Conservation (phyloP, 2,113 vertebrate species). For the Eulemur macaco region DNA sequence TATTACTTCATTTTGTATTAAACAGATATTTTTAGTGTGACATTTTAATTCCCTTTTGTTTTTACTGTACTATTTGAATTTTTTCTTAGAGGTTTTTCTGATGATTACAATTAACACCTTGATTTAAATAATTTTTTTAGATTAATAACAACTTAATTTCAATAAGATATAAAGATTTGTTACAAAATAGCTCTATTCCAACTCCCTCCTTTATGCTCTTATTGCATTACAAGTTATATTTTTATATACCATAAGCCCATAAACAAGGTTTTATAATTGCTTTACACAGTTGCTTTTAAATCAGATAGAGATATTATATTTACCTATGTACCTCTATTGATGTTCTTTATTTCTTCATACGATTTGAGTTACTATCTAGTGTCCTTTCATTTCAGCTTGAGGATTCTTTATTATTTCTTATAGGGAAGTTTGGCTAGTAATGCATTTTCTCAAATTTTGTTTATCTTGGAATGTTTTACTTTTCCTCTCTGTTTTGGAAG, state of each 20-base stretch:
- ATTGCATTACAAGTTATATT: background rate
- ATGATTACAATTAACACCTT: background rate
- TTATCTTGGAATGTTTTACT: background rate
- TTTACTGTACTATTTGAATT: background rate
- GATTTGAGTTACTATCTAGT: background rate
- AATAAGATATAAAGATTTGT: background rate
- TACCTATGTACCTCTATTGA: background rate
- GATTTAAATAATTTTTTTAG: background rate
- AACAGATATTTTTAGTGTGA: background rate
- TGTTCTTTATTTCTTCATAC: background rate
- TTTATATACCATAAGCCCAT: background rate
- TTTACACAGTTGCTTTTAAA: background rate
- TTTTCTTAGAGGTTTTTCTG: background rate
- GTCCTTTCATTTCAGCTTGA: background rate
- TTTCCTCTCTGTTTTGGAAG: background rate
- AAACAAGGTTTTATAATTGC: background rate
- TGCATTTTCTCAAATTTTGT: background rate
- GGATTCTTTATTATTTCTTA: background rate
- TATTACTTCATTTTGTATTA: background rate
- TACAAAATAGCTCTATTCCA: background rate
- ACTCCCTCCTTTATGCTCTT: background rate
- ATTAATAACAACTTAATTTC: slow-evolving; percentile 3
- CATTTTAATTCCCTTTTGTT: background rate
- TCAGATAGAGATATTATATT: background rate
- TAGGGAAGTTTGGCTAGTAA: background rate